Conservation (phyloP, 1,140 invertebrate species). For the Habropoda laboriosa region DNA sequence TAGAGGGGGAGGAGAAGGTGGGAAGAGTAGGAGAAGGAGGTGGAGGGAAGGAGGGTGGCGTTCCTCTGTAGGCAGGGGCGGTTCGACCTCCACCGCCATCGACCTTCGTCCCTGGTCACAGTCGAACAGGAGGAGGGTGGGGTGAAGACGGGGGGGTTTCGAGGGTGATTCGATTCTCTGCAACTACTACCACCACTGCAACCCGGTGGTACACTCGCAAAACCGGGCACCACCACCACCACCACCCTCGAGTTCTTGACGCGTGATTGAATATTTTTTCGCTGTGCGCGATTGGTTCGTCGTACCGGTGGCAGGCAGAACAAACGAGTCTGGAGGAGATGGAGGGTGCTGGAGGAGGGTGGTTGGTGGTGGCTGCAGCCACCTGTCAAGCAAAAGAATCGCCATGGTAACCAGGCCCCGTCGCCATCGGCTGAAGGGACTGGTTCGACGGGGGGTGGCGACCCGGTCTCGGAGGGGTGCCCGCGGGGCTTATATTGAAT, state of each 20-base stretch:
- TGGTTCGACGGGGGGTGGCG: conserved; percentile 62
- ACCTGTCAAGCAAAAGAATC: conserved; percentile 80
- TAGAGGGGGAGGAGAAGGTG: too few species aligned
- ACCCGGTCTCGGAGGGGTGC: conserved; percentile 67
- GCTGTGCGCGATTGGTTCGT: conserved; percentile 80
- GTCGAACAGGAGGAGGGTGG: conserved; percentile 50
- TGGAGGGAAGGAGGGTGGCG: conserved; percentile 36
- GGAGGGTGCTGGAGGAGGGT: conserved; percentile 52
- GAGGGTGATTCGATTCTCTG: conserved; percentile 67
- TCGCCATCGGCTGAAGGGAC: conserved; percentile 68
- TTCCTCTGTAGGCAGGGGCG: conserved; percentile 57
- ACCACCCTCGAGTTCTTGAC: conserved; percentile 76
- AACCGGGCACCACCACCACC: conserved; percentile 53
- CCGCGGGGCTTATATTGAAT: conserved; percentile 74
- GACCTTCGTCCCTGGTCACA: conserved; percentile 63
- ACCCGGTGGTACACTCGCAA: too few species aligned
- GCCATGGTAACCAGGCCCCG: conserved; percentile 77
- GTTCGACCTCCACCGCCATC: conserved; percentile 69
- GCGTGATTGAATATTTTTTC: conserved; percentile 82
- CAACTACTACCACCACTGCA: conserved; percentile 61
- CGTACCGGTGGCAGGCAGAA: conserved; percentile 72
- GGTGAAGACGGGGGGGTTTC: conserved; percentile 61
- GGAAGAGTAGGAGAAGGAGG: background rate
- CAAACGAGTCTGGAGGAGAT: conserved; percentile 60
- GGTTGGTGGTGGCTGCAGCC: conserved; percentile 68